These are phyloP conservation scores for Pygocentrus nattereri DNA, from an alignment of 2,797 vertebrate genomes.

Conservation along the genomic window DNA sequence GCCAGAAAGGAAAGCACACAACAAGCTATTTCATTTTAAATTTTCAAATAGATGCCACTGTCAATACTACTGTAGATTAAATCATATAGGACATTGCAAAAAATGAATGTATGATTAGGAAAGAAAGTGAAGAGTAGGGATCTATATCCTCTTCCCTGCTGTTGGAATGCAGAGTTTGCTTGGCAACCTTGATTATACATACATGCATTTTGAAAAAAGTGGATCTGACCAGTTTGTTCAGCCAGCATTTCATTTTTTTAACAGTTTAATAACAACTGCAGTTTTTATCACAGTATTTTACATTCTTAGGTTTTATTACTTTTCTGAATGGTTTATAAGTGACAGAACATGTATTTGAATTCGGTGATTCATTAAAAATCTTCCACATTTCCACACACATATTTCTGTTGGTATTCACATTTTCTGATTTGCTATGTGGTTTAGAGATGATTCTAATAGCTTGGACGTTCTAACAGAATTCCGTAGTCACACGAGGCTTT, in stretches of 20 bases:
- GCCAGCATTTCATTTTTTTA: neutral
- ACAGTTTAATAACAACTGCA: neutral
- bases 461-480: neutral
- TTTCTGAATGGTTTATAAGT: neutral
- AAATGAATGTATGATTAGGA: neutral
- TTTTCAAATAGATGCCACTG: neutral
- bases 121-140: neutral
- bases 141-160: neutral
- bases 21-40: neutral
- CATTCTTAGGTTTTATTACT: neutral
- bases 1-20: neutral
- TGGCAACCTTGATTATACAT: neutral
- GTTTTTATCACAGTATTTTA: neutral
- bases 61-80: neutral
- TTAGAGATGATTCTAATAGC: neutral
- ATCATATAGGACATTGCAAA: neutral
- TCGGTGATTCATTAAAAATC: neutral
- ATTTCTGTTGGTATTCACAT: neutral
- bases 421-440: neutral
- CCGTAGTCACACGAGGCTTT: slow-evolving; percentile 6
- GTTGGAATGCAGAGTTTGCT: neutral
- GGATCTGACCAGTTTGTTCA: neutral
- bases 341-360: neutral
- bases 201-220: too few relatives aligned
- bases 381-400: neutral